These are phyloP conservation scores for Drosophila punjabiensis DNA, from an alignment of 1,140 invertebrate genomes.

Conservation along the genomic window DNA sequence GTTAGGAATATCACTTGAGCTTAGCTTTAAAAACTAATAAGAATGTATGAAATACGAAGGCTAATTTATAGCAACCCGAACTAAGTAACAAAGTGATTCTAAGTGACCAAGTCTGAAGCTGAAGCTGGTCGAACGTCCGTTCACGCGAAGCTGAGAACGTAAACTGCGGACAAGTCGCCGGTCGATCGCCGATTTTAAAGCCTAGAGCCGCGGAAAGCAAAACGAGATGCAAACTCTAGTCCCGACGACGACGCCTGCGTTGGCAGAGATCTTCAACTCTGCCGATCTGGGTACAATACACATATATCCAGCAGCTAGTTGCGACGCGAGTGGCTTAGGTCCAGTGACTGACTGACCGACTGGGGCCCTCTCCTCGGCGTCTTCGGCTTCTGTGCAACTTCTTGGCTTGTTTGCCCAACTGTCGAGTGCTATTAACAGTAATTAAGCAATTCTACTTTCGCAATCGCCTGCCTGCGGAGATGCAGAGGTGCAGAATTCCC, in stretches of 20 bases:
- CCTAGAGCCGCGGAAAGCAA: slow-evolving; percentile 26
- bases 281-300: slow-evolving; percentile 11
- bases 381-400: slow-evolving; percentile 28
- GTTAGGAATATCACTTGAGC: slow-evolving; percentile 7
- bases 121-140: slow-evolving; percentile 46
- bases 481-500: slow-evolving; percentile 18
- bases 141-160: slow-evolving; percentile 63
- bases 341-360: slow-evolving; percentile 38
- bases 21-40: not conserved
- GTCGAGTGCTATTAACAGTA: slow-evolving; percentile 47
- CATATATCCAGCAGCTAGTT: slow-evolving; percentile 1
- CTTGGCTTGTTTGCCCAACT: slow-evolving; percentile 53
- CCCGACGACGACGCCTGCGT: slow-evolving; percentile 15
- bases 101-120: slow-evolving; percentile 11
- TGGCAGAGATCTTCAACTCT: slow-evolving; percentile 43
- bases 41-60: slow-evolving; percentile 3
- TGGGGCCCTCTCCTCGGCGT: slow-evolving; percentile 17
- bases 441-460: slow-evolving; percentile 65
- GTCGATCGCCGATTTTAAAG: slow-evolving; percentile 68
- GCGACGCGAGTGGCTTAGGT: slow-evolving; percentile 20
- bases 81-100: not conserved
- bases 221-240: slow-evolving; percentile 40
- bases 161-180: slow-evolving; percentile 59
- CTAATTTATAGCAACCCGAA: slow-evolving; percentile 4
- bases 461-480: slow-evolving; percentile 44